Conservation (phyloP, 1,140 invertebrate genomes). For the Drosophila kepulauana region DNA sequence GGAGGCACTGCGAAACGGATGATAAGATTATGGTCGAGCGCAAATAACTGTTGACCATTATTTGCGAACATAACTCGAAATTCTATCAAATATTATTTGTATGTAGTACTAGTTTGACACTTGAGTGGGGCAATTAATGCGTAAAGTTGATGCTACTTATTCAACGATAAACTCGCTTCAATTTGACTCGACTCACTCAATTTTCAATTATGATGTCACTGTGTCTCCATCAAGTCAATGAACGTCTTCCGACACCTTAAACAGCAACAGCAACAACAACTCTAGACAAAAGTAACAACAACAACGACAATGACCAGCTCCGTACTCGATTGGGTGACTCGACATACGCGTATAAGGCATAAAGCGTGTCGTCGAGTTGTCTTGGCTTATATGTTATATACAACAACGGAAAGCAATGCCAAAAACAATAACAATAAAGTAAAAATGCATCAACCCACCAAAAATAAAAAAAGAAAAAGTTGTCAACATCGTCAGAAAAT, state of each 20-base stretch:
- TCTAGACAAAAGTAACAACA: slow-evolving; percentile 26
- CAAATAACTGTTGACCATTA: slow-evolving; percentile 25
- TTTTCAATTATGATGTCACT: slow-evolving; percentile 80
- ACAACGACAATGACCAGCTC: slow-evolving; percentile 43
- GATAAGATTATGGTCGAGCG: slow-evolving; percentile 42
- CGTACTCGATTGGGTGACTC: slow-evolving; percentile 38
- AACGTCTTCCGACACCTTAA: slow-evolving; percentile 77
- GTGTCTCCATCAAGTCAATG: slow-evolving; percentile 59
- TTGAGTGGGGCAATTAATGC: slow-evolving; percentile 28
- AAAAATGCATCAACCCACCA: slow-evolving; percentile 9
- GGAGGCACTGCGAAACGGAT: slow-evolving; percentile 6
- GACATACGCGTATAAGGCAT: slow-evolving; percentile 54
- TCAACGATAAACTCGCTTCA: slow-evolving; percentile 4
- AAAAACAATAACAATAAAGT: slow-evolving; percentile 45
- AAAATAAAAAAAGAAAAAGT: slow-evolving; percentile 14
- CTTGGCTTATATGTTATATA: slow-evolving; percentile 33
- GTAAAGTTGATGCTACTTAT: slow-evolving; percentile 20
- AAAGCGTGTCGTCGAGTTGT: slow-evolving; percentile 60
- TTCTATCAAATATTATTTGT: slow-evolving; percentile 3
- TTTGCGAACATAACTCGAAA: slow-evolving; percentile 18
- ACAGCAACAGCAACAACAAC: slow-evolving; percentile 27
- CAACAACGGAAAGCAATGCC: slow-evolving; percentile 48
- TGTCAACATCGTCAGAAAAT: slow-evolving; percentile 31
- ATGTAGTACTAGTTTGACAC: slow-evolving; percentile 23
- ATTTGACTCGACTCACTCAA: slow-evolving; percentile 18